Evolutionary conservation across 2,888 invertebrate species (phyloP).

Genomic region (Geophilus truncorum): DNA sequence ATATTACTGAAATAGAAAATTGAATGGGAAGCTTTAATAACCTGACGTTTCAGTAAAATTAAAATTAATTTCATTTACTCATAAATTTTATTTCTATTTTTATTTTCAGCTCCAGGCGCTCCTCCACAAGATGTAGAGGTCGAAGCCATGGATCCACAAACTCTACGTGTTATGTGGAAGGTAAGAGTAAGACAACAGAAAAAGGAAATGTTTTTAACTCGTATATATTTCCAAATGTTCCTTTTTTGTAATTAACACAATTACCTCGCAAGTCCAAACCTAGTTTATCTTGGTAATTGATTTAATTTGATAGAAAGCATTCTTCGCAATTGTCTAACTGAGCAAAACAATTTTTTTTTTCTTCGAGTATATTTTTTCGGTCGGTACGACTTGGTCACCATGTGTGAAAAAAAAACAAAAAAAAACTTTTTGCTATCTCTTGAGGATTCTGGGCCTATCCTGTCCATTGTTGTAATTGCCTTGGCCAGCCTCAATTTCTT

Average conservation of each 20-base stretch:
- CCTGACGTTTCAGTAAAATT: neutral
- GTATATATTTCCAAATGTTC: no score
- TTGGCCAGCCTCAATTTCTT: slow-evolving; percentile 22
- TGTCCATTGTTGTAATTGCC: slow-evolving; percentile 27
- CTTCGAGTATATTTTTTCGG: neutral
- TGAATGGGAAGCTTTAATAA: no score
- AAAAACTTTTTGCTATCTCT: slow-evolving; percentile 20
- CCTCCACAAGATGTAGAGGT: slow-evolving; percentile 45
- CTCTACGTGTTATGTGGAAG: slow-evolving; percentile 48
- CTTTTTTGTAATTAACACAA: slow-evolving; percentile 7
- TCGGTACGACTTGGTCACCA: neutral
- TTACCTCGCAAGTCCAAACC: neutral
- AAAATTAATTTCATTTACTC: neutral
- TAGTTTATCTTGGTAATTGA: slow-evolving; percentile 12
- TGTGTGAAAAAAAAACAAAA: no score
- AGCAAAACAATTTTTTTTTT: slow-evolving; percentile 17
- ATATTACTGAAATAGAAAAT: no score
- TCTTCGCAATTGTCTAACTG: neutral
- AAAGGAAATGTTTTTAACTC: neutral
- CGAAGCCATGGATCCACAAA: slow-evolving; percentile 45
- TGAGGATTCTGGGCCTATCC: slow-evolving; percentile 24
- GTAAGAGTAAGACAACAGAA: slow-evolving; percentile 31
- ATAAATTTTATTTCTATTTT: neutral
- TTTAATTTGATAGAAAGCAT: slow-evolving; percentile 21
- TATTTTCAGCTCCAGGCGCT: slow-evolving; percentile 37